Evolutionary conservation across 2,888 invertebrate species (phyloP).

Genomic region (Cetonia aurata): DNA sequence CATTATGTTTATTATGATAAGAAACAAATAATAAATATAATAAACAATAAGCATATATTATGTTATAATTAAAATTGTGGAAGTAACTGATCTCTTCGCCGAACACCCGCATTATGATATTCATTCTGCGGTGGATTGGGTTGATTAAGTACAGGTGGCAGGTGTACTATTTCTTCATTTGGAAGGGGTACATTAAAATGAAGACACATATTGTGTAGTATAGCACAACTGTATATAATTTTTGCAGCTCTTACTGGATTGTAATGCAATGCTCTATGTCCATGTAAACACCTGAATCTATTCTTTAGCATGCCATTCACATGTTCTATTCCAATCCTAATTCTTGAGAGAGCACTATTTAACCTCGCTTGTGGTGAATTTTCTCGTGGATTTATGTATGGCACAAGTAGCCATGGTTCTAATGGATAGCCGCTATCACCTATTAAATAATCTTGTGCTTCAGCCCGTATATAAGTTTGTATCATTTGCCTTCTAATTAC

Average conservation of each 20-base stretch:
- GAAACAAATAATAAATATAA: no score
- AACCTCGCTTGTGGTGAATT: slow-evolving; percentile 2
- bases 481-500: no score
- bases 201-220: no score
- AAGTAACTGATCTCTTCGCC: no score
- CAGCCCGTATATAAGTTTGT: no score
- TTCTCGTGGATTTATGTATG: not conserved
- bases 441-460: not conserved
- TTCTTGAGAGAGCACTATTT: not conserved
- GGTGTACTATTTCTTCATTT: not conserved
- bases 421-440: not conserved
- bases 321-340: slow-evolving; percentile 6
- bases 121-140: no score
- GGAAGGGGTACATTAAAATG: not conserved
- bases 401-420: slow-evolving; percentile 2
- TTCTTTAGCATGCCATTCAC: slow-evolving; percentile 7
- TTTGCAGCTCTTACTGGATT: slow-evolving; percentile 15
- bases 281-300: slow-evolving; percentile 1
- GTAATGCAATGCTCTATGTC: slow-evolving; percentile 13
- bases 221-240: slow-evolving; percentile 16
- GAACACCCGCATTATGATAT: no score
- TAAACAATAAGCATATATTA: no score
- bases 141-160: no score
- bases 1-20: no score
- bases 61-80: no score